Percentiles rank a stretch among this genome's conserved stretches.
These are phyloP conservation scores for Neodiprion lecontei DNA, from an alignment of 1,140 invertebrate species.

Conservation along the genomic window DNA sequence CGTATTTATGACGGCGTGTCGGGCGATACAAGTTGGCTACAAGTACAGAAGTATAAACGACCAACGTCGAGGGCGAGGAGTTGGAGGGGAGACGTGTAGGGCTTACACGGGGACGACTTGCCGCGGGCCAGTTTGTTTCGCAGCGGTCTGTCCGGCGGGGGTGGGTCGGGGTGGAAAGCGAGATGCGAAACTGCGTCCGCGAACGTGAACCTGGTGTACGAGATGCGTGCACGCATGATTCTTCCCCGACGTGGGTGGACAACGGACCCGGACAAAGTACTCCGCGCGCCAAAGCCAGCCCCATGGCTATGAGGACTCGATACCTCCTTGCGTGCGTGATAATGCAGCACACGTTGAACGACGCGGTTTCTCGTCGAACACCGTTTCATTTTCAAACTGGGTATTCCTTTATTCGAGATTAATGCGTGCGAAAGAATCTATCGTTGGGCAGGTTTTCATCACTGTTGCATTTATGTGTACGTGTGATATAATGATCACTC, in stretches of 20 bases:
- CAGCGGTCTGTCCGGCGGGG: background rate
- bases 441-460: no score
- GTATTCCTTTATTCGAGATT: no score
- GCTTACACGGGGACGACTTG: no score
- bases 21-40: slow-evolving; percentile 28
- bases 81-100: no score
- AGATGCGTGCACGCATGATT: slow-evolving; percentile 15
- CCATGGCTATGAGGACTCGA: slow-evolving; percentile 12
- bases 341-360: slow-evolving; percentile 52
- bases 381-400: no score
- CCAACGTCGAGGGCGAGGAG: background rate
- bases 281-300: slow-evolving; percentile 6
- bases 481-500: no score
- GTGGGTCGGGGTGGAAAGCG: slow-evolving; percentile 16
- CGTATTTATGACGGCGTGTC: slow-evolving; percentile 36
- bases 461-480: no score
- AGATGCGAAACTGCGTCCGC: background rate
- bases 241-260: slow-evolving; percentile 36
- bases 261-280: slow-evolving; percentile 38
- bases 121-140: no score
- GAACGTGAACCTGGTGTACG: background rate
- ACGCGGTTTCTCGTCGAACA: no score
- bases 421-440: no score
- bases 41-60: slow-evolving; percentile 29
- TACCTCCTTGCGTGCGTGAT: background rate